These are phyloP conservation scores for Brachyhypopomus gauderio DNA, from an alignment of 2,113 vertebrate species.

Conservation along the genomic window DNA sequence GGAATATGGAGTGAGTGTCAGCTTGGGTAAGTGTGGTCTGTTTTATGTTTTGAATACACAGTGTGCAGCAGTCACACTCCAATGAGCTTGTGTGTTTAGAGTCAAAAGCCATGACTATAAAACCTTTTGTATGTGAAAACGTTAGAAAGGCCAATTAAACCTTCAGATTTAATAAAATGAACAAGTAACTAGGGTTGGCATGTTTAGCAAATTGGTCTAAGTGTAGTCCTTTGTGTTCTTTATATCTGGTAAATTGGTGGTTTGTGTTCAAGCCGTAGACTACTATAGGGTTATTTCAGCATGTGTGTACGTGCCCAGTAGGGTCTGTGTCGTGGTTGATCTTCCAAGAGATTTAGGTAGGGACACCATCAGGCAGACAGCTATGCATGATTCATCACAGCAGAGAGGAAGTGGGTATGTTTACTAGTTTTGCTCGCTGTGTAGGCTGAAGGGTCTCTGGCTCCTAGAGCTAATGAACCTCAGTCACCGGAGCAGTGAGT, in stretches of 20 bases:
- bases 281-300: not conserved
- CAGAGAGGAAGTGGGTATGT: constrained; percentile 17
- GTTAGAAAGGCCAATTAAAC: no score
- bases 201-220: no score
- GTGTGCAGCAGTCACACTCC: no score
- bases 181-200: no score
- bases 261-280: not conserved
- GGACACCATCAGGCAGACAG: constrained; percentile 17
- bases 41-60: no score
- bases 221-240: no score
- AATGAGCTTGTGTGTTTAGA: no score
- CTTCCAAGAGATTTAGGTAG: constrained; percentile 4
- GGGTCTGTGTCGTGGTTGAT: not conserved
- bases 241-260: not conserved
- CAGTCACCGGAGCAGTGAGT: constrained; percentile 37
- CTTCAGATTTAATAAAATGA: no score
- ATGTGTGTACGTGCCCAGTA: not conserved
- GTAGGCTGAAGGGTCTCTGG: constrained; percentile 48
- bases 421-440: constrained; percentile 2
- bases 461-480: constrained; percentile 62
- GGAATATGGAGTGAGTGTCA: no score
- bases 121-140: no score
- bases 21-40: no score
- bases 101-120: no score
- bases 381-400: constrained; percentile 14